Evolutionary conservation across 2,888 invertebrate genomes (phyloP), one percentile per base, ranked within the genome.

Genomic region (Sinopyrophorus schimmeli): DNA sequence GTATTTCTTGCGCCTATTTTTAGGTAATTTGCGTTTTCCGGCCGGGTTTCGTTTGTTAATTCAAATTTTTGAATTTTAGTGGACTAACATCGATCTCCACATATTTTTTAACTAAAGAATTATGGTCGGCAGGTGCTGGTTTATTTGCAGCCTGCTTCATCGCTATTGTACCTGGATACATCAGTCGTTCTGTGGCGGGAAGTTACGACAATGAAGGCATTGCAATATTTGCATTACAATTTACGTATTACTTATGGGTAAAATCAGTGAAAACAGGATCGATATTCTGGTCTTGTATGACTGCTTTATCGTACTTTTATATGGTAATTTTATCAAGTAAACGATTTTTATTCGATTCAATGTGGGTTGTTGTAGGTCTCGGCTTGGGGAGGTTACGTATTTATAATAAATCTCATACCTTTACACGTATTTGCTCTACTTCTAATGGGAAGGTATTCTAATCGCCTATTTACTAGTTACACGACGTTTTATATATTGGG

Each of bases 181-280:
- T 99, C 61, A 97, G 96, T 68, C 83, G 99, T 50, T 99, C 99
- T 0, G 99, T 99, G 7, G 99, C 99, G 18, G 99, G 99, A 15
- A 98, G 97, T 66, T 99, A 99, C 72, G 99, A 99, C 71, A 99
- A 99, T 76, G 99, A 99, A 76, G 99, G 99, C 56, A 99, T 99
- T 69, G 99, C 99, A 39, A 99, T 99, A 65, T 99, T 99, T 78
- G 98, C 98, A 1, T 80, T 99, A 39, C 98, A 98, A 77, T 92
- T 98, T 71, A 99, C 99, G 1, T 99, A 98, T 71, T 99, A 87
- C 70, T 77, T 99, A 34, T 99, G 99, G 99, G 88, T 99, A 34
- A 96, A 95, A 72, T 89, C 98, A 43, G 89, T 99, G 3, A 99
- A 98, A 75, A 95, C 92, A 58, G 99, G 99, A 15, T 93, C 97